Evolutionary conservation across 2,888 invertebrate species (phyloP), one percentile per base, ranked within the genome.

Genomic region (Silvanus unidentatus): DNA sequence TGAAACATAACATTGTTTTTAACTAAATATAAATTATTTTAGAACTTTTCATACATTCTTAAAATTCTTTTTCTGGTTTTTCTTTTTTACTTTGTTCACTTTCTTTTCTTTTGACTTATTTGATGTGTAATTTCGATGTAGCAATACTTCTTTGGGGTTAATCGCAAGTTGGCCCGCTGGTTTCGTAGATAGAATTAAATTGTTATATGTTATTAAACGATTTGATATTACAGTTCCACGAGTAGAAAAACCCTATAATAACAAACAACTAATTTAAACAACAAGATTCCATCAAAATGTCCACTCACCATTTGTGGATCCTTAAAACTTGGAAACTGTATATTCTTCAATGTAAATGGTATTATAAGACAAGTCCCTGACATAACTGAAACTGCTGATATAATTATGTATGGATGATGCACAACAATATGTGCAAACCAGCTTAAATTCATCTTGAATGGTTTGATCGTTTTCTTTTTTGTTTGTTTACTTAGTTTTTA

Each of bases 171-270:
- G 75, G 40, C 84, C 85, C 41, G 80, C 82, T 43, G 82, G 79
- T 56, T 80, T 77, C 1, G 84, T 84, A 61, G 86, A 83, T 62
- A 87, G 83, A 47, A 86, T 73, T 41, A 95, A 78, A 73, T 93
- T 92, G 60, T 85, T 79, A 88, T 91, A 94, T 16, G 93, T 82
- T 36, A 84, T 84, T 53, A 89, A 75, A 42, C 91, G 80, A 64
- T 87, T 79, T 2, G 90, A 83, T 59, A 95, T 77, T 36, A 77
- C 74, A 1, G 94, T 95, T n/a, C 93, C 93, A 50, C 95, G 79
- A 10, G 94, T 86, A 69, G 93, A 92, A 73, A 95, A 96, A 2
- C 95, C 95, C 81, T 92, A 59, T 40, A 55, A 57, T 38, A 22
- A 5, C 16, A 43, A 16, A 27, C 22, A 38, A 39, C 11, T 9